phyloP scores from a whole-genome alignment of 2,888 invertebrate genomes.

The Sphaerophoria taeniata region DNA sequence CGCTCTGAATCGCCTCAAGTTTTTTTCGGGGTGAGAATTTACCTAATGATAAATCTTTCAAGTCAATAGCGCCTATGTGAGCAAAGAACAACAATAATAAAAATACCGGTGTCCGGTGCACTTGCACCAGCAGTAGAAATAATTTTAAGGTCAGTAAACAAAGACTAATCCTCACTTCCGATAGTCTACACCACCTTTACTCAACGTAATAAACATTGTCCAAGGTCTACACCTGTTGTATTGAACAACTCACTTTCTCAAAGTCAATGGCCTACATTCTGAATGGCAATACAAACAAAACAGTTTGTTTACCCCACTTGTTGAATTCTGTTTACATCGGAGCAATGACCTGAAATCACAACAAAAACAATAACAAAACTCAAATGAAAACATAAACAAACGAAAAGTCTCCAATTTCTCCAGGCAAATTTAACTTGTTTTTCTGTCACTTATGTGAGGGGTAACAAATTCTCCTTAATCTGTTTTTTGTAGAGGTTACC shows the following conservation, averaged over 20 bases:
- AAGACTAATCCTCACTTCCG: too few relatives aligned
- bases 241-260: not conserved
- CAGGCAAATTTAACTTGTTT: slow-evolving; percentile 31
- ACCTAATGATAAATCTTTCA: too few relatives aligned
- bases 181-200: too few relatives aligned
- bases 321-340: slow-evolving; percentile 25
- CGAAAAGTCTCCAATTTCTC: not conserved
- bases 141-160: too few relatives aligned
- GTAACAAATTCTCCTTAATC: not conserved
- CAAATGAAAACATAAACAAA: not conserved
- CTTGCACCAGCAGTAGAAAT: too few relatives aligned
- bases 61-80: too few relatives aligned
- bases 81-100: too few relatives aligned
- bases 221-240: slow-evolving; percentile 18
- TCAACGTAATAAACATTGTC: slow-evolving; percentile 23
- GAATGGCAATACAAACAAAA: not conserved
- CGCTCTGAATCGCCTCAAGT: too few relatives aligned
- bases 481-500: not conserved
- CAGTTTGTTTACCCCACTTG: slow-evolving; percentile 6
- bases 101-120: too few relatives aligned
- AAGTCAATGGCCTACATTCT: not conserved
- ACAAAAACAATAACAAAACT: slow-evolving; percentile 31
- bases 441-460: slow-evolving; percentile 37
- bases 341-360: slow-evolving; percentile 20
- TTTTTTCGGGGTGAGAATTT: too few relatives aligned